Evolutionary conservation across 2,797 vertebrate genomes (phyloP).

Genomic region (Halcyon smyrnensis): DNA sequence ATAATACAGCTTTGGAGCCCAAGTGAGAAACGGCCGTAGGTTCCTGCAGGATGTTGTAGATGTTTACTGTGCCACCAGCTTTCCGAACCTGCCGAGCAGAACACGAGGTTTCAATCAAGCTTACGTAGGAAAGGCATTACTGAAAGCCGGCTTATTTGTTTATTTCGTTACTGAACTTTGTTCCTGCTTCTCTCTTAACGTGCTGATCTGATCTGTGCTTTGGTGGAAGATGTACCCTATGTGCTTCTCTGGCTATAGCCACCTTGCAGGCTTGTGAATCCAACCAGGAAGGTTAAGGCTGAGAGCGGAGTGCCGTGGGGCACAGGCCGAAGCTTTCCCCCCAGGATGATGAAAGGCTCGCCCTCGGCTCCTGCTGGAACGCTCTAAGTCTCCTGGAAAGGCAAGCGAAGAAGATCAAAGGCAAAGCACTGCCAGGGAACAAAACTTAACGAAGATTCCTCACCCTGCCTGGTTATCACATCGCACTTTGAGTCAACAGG

Average conservation of each 20-base stretch:
- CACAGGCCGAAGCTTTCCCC: background rate
- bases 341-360: slow-evolving; percentile 41
- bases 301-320: background rate
- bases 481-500: slow-evolving; percentile 40
- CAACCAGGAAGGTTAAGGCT: background rate
- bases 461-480: slow-evolving; percentile 54
- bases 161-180: background rate
- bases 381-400: background rate
- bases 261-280: background rate
- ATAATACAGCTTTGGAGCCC: background rate
- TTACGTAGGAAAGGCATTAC: background rate
- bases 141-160: background rate
- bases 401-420: slow-evolving; percentile 38
- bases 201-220: background rate
- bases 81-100: background rate
- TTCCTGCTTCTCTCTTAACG: background rate
- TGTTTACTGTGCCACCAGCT: background rate
- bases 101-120: background rate
- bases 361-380: background rate
- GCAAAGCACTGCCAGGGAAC: slow-evolving; percentile 39
- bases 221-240: fast-evolving
- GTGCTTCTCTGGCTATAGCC: background rate
- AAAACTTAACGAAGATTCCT: slow-evolving; percentile 51
- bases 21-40: background rate
- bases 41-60: background rate